Conservation (phyloP, 2,888 invertebrate species). For the Pseudococcus jackbeardsleyi region DNA sequence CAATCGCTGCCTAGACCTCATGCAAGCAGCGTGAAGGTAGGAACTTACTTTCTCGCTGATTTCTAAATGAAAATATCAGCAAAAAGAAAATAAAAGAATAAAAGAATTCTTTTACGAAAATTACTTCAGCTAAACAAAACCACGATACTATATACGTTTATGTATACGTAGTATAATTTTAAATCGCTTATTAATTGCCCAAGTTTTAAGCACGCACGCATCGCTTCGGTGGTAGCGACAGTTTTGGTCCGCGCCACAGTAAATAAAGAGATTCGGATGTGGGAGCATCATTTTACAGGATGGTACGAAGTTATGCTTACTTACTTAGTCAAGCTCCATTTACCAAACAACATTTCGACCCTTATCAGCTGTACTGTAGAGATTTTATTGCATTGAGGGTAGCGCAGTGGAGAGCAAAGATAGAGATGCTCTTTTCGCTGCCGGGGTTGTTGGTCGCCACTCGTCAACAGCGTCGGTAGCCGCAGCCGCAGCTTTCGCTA, state of each 20-base stretch:
- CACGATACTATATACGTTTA: no score
- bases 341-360: conserved; percentile 60
- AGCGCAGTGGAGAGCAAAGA: not conserved
- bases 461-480: not conserved
- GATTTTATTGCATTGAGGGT: conserved; percentile 48
- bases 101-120: no score
- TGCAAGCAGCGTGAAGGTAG: no score
- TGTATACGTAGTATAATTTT: no score
- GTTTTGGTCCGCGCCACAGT: not conserved
- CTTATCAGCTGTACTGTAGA: conserved; percentile 50
- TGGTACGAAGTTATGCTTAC: conserved; percentile 2
- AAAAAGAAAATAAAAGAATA: no score
- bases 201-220: no score
- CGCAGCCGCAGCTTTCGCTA: not conserved
- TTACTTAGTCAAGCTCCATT: conserved; percentile 63
- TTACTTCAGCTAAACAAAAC: no score
- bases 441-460: not conserved
- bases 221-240: no score
- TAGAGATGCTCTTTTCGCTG: not conserved
- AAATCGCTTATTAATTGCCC: no score
- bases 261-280: conserved; percentile 46
- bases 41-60: no score
- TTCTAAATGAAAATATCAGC: no score
- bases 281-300: not conserved
- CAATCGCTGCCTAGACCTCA: no score